These are phyloP conservation scores for Gymnobelideus leadbeateri DNA, from an alignment of 2,113 vertebrate genomes.

Conservation along the genomic window DNA sequence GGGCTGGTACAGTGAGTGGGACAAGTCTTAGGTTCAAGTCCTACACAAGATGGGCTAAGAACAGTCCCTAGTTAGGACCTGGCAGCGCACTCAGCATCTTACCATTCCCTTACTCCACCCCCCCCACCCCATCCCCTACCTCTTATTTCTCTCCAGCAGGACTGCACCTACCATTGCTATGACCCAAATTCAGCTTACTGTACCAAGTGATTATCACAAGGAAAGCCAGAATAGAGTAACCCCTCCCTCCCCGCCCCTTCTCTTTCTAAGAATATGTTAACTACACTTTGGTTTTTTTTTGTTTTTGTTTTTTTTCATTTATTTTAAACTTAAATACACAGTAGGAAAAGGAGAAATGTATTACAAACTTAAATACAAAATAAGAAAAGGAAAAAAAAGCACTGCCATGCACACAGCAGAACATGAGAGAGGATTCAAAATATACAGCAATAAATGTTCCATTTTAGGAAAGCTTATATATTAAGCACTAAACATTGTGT, in stretches of 20 bases:
- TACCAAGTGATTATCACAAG: accelerated
- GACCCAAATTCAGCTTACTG: accelerated
- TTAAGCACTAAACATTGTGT: too few species aligned
- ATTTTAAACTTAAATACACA: too few species aligned
- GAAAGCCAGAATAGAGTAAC: background rate
- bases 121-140: background rate
- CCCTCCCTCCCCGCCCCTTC: background rate
- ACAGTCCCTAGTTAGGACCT: background rate
- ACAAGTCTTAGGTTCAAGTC: background rate
- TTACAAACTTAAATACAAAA: too few species aligned
- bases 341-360: too few species aligned
- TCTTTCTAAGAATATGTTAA: background rate
- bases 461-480: too few species aligned
- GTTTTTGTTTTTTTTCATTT: too few species aligned
- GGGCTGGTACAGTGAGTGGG: background rate
- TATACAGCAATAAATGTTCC: too few species aligned
- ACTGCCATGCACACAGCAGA: too few species aligned
- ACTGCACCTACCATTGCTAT: background rate
- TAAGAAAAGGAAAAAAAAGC: too few species aligned
- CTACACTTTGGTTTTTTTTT: background rate
- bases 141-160: slow-evolving; percentile 1
- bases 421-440: too few species aligned
- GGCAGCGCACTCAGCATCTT: background rate
- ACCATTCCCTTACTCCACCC: too few species aligned
- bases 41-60: background rate